phyloP scores from a whole-genome alignment of 2,113 vertebrate species.

The Oreocharis arfaki region DNA sequence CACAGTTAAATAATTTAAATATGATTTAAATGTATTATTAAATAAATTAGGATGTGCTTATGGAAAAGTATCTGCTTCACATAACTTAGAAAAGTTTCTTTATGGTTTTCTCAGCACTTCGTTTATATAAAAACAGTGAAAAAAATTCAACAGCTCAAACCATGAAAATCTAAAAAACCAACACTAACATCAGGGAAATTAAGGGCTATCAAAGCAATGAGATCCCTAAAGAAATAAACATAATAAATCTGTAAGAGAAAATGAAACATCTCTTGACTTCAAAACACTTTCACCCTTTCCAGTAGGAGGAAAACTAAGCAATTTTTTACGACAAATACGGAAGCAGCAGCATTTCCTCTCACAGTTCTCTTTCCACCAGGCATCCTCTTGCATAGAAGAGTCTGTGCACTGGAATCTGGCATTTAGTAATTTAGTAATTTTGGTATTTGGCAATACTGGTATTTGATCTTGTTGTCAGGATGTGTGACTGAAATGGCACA shows the following conservation, averaged over 20 bases:
- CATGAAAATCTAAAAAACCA: not conserved
- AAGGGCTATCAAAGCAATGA: not conserved
- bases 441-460: not conserved
- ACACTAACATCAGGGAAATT: not conserved
- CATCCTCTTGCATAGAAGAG: not conserved
- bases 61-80: conserved; percentile 28
- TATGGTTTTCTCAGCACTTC: not conserved
- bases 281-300: not conserved
- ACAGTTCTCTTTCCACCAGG: not conserved
- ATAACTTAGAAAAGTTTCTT: not conserved
- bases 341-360: not conserved
- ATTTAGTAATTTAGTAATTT: not conserved
- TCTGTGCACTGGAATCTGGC: not conserved
- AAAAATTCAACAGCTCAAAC: not conserved
- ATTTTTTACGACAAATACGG: not conserved
- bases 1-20: conserved; percentile 28
- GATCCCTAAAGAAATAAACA: not conserved
- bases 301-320: not conserved
- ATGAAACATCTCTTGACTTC: not conserved
- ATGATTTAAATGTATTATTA: conserved; percentile 35
- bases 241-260: not conserved
- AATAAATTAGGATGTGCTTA: conserved; percentile 28
- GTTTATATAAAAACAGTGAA: not conserved
- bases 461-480: not conserved
- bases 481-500: not conserved